Evolutionary conservation across 2,113 vertebrate genomes (phyloP).

Genomic region (Chunga burmeisteri): DNA sequence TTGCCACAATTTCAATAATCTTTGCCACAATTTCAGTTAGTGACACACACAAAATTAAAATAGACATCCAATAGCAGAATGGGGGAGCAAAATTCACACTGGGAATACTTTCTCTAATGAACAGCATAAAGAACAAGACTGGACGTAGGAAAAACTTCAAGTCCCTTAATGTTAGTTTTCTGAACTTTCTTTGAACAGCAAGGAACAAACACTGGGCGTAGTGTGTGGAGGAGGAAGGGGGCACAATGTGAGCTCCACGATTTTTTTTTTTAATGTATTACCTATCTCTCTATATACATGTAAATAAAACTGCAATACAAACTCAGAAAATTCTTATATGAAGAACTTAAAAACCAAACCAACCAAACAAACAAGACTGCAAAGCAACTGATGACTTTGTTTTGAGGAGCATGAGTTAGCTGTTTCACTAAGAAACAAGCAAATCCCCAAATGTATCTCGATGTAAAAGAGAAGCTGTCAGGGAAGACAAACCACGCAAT

Average conservation of each 20-base stretch:
- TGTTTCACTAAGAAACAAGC: neutral
- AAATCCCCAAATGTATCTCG: neutral
- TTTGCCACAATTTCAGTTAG: neutral
- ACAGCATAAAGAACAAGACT: neutral
- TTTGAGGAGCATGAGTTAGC: neutral
- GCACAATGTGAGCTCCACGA: neutral
- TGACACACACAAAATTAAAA: neutral
- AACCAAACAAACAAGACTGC: neutral
- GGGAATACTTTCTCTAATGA: neutral
- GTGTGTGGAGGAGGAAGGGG: neutral
- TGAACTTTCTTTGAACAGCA: neutral
- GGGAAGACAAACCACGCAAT: neutral
- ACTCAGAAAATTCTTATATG: neutral
- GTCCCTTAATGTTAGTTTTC: neutral
- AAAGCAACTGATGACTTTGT: neutral
- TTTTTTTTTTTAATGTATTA: neutral
- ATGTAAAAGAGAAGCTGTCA: neutral
- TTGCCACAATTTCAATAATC: neutral
- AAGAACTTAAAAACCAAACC: neutral
- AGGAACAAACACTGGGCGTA: fast-evolving
- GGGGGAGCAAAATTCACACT: neutral
- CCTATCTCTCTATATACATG: neutral
- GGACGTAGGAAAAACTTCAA: neutral
- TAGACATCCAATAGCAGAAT: neutral
- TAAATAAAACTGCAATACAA: neutral